Base-by-base conservation (phyloP, 1,140 invertebrate species). In the Pogonomyrmex californicus region DNA sequence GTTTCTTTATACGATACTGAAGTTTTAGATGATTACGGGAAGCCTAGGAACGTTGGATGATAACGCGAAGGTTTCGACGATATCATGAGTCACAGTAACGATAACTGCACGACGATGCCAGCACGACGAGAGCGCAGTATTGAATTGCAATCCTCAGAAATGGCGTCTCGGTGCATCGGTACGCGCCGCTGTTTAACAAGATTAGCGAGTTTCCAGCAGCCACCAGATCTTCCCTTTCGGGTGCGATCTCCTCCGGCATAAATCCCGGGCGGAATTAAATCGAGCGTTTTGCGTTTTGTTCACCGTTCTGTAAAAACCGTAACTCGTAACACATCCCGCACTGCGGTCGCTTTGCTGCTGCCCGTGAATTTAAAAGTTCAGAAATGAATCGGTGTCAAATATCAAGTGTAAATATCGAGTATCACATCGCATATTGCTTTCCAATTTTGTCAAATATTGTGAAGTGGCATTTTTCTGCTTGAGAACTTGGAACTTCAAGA, bases 101-200 rank as follows among this genome's bases (percentile, higher is more conserved):
- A 85, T 90, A 90, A 90, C 86, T 90, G 89, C 86, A 44, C 60
- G 86, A n/a, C n/a, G 75, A 90, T 87, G 66, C 78, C 30, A 41
- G 58, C 66, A 81, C 78, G 65, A 77, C 41, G 73, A 58, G 66
- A 58, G 44, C 73, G 78, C 66, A 71, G 60, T 86, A 90, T 90
- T 90, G 88, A 90, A 90, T 89, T 62, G 88, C 89, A 90, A 90
- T 90, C 73, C 89, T 87, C 88, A 54, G 73, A 75, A 90, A 87
- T 87, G 47, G 71, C 73, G 56, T 63, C 62, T n/a, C n/a, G n/a
- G n/a, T 49, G 54, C 82, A 79, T 65, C 38, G 47, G 38, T 63
- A 58, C 54, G 41, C 68, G 54, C 30, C 47, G 30, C 33, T 36
- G 68, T 83, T n/a, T n/a, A 83, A 83, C 62, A 86, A 86, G 65